phyloP scores from a whole-genome alignment of 1,140 invertebrate species.

The Leptestheria dahalacensis region DNA sequence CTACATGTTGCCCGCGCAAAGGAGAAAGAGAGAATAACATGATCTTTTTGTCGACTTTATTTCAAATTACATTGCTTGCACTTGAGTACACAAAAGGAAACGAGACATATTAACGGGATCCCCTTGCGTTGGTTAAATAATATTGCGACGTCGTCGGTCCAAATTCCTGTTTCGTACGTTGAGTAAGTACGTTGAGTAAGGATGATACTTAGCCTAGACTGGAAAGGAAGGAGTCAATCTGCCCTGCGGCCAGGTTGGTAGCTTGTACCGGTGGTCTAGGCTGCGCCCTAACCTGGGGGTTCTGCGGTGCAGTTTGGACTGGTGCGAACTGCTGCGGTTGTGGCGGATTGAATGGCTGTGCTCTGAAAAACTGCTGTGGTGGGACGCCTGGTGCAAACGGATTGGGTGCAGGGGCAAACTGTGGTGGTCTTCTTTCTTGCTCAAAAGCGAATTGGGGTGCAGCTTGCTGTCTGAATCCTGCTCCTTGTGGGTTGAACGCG shows the following conservation, averaged over 20 bases:
- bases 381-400: neutral
- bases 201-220: conserved; percentile 23
- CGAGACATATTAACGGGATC: too few relatives aligned
- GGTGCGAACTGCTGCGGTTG: conserved; percentile 13
- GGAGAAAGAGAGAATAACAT: too few relatives aligned
- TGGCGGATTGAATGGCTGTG: neutral
- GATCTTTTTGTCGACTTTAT: too few relatives aligned
- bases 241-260: conserved; percentile 36
- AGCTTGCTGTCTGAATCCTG: conserved; percentile 10
- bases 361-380: neutral
- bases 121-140: too few relatives aligned
- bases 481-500: neutral
- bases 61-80: too few relatives aligned
- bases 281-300: conserved; percentile 10
- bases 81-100: too few relatives aligned
- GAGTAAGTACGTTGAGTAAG: too few relatives aligned
- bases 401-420: neutral
- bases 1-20: too few relatives aligned
- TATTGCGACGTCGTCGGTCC: too few relatives aligned
- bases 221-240: conserved; percentile 63
- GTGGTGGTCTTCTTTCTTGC: neutral
- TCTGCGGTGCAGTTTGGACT: conserved; percentile 16
- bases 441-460: neutral
- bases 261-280: neutral
- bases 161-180: too few relatives aligned